Conservation (phyloP, 1,140 invertebrate genomes). For the Tribolium madens region DNA sequence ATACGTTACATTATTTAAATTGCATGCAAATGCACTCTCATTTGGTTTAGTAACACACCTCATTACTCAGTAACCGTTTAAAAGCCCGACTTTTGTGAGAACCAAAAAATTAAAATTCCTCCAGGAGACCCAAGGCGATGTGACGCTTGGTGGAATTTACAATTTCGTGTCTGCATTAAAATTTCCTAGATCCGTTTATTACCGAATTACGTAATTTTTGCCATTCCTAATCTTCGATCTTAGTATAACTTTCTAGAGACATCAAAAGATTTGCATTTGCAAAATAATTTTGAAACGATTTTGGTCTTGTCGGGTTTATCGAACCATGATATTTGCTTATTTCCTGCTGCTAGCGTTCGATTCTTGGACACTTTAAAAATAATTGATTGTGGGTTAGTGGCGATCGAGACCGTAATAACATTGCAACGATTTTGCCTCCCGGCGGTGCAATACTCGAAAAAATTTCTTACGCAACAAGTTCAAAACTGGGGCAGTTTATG, state of each 20-base stretch:
- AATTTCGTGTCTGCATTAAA: neutral
- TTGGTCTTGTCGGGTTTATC: neutral
- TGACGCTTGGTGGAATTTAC: neutral
- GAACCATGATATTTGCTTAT: slow-evolving; percentile 15
- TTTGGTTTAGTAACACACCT: slow-evolving; percentile 22
- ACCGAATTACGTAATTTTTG: slow-evolving; percentile 29
- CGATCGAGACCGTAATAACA: neutral
- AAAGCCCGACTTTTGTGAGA: neutral
- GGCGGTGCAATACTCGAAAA: slow-evolving; percentile 6
- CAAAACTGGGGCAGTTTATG: neutral
- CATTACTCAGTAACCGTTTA: slow-evolving; percentile 1
- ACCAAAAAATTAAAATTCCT: slow-evolving; percentile 1
- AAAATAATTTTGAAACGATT: neutral
- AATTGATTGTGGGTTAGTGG: slow-evolving; percentile 9
- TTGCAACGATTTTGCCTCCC: neutral
- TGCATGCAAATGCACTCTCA: slow-evolving; percentile 5
- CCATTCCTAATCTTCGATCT: neutral
- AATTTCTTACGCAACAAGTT: slow-evolving; percentile 6
- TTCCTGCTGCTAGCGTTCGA: slow-evolving; percentile 7
- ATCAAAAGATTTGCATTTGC: neutral
- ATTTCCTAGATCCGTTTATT: slow-evolving; percentile 15
- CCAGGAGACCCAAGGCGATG: neutral
- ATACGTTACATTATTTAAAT: slow-evolving; percentile 6
- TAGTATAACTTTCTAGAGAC: neutral
- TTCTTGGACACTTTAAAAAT: slow-evolving; percentile 23